These are phyloP conservation scores for Daktulosphaira vitifoliae DNA, from an alignment of 1,140 invertebrate species.

Conservation along the genomic window DNA sequence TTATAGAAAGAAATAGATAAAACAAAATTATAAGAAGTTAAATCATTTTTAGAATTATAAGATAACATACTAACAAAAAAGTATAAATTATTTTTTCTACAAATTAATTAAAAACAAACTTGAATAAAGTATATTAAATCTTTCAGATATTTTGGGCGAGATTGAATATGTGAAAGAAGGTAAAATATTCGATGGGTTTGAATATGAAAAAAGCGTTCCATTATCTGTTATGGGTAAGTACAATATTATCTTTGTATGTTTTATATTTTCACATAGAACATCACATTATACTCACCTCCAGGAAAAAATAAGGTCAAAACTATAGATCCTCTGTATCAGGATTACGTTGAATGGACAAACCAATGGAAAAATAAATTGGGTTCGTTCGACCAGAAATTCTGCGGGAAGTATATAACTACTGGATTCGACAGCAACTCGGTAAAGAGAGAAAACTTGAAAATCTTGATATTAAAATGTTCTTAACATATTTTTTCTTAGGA, in stretches of 20 bases:
- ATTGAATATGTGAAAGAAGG: too few species aligned
- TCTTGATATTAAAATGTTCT: too few species aligned
- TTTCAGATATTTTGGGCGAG: too few species aligned
- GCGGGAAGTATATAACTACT: not conserved
- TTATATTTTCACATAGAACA: not conserved
- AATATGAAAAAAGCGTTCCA: not conserved
- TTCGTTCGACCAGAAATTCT: slow-evolving; percentile 2
- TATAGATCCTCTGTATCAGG: not conserved
- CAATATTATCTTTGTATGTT: not conserved
- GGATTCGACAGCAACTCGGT: not conserved
- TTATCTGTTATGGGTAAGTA: not conserved
- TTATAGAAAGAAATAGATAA: too few species aligned
- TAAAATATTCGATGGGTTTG: not conserved
- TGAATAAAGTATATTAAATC: too few species aligned
- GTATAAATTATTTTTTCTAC: too few species aligned
- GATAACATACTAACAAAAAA: too few species aligned
- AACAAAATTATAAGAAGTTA: too few species aligned
- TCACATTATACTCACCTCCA: not conserved
- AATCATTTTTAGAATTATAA: too few species aligned
- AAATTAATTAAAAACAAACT: too few species aligned
- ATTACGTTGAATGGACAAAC: not conserved
- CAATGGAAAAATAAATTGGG: slow-evolving; percentile 14
- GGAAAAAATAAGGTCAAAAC: not conserved
- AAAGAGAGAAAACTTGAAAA: not conserved
- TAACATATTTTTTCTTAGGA: too few species aligned